These are phyloP conservation scores for Percopsis omiscomaycus DNA, from an alignment of 2,797 vertebrate genomes.

Conservation along the genomic window DNA sequence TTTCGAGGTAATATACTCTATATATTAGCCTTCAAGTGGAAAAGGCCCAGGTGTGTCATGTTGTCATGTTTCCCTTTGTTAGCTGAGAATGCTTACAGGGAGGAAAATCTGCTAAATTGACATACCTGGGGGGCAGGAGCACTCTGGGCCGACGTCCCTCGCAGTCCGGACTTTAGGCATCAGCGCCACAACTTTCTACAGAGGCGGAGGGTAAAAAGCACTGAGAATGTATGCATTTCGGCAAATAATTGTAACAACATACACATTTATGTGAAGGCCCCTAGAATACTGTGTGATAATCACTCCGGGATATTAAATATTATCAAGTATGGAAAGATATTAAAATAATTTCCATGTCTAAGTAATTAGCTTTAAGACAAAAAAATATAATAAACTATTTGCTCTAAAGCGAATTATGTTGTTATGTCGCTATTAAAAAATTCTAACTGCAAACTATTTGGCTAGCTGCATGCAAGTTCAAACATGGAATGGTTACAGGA, in stretches of 20 bases:
- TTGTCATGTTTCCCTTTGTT: conserved; percentile 13
- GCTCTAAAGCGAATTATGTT: conserved; percentile 8
- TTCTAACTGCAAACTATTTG: conserved; percentile 55
- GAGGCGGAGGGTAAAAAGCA: conserved; percentile 15
- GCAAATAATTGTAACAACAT: too few relatives aligned
- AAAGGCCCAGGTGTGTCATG: too few relatives aligned
- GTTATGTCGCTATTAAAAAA: conserved; percentile 44
- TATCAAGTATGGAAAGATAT: too few relatives aligned
- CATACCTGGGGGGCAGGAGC: conserved; percentile 91
- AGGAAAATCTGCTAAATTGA: conserved; percentile 8
- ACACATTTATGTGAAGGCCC: too few relatives aligned
- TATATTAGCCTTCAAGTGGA: neutral
- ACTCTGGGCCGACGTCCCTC: conserved; percentile 84
- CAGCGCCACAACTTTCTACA: conserved; percentile 83
- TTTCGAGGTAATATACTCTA: neutral
- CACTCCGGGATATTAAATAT: too few relatives aligned
- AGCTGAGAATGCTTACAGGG: neutral
- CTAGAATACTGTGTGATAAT: too few relatives aligned
- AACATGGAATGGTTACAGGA: conserved; percentile 25
- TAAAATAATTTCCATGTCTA: too few relatives aligned
- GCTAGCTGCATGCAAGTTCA: conserved; percentile 53
- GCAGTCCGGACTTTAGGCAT: conserved; percentile 78
- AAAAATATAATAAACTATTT: conserved; percentile 21
- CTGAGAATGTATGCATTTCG: neutral
- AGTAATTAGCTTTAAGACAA: conserved; percentile 1